Percentiles rank a stretch among this genome's conserved stretches.
Evolutionary conservation across 1,140 invertebrate species (phyloP).

Genomic region (Gryon sp.): DNA sequence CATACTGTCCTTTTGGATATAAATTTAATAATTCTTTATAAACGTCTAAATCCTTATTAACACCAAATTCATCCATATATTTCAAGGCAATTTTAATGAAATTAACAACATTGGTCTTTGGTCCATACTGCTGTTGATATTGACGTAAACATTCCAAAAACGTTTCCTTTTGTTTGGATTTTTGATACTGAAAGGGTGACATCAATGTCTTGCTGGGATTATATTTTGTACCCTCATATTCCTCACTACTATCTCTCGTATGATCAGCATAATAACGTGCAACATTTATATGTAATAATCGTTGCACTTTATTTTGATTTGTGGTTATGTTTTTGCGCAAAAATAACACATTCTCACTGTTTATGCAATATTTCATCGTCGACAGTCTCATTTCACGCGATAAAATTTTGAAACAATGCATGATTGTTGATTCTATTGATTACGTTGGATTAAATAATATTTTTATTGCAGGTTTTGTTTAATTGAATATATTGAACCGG

Average conservation of each 20-base stretch:
- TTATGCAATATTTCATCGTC: too few species aligned
- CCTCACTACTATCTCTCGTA: not conserved
- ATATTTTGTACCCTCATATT: not conserved
- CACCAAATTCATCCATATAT: conserved; percentile 93
- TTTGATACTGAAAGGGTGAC: conserved; percentile 78
- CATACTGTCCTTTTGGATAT: conserved; percentile 94
- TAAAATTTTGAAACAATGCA: too few species aligned
- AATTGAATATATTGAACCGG: too few species aligned
- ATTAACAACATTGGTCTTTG: conserved; percentile 90
- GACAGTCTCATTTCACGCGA: too few species aligned
- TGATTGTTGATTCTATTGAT: too few species aligned
- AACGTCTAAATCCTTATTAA: conserved; percentile 92
- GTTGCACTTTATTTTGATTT: not conserved
- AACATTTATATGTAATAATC: not conserved
- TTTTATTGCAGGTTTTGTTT: too few species aligned
- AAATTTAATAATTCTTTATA: conserved; percentile 95
- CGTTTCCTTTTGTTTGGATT: conserved; percentile 85
- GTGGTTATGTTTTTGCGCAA: not conserved
- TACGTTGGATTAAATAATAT: too few species aligned
- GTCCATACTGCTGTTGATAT: conserved; percentile 82
- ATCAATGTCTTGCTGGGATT: not conserved
- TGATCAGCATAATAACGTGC: not conserved
- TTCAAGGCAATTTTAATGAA: conserved; percentile 95
- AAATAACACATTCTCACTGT: too few species aligned
- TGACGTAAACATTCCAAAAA: conserved; percentile 88